phyloP scores from a whole-genome alignment of 2,797 vertebrate genomes.

The Leptodactylus fallax region DNA sequence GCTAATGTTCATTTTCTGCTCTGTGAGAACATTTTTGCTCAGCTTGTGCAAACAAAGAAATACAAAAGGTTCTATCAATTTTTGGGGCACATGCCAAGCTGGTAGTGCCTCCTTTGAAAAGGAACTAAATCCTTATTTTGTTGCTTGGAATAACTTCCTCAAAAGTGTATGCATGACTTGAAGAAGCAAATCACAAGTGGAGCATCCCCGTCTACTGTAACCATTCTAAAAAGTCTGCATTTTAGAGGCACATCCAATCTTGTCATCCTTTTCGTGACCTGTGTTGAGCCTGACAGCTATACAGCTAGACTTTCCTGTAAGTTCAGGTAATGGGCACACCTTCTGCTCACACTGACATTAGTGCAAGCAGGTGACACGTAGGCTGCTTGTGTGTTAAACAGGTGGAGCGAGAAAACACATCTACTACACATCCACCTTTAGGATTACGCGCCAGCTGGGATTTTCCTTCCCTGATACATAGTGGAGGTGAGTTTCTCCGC shows the following conservation, averaged over 20 bases:
- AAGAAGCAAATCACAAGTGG: not conserved
- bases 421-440: slow-evolving; percentile 42
- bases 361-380: slow-evolving; percentile 71
- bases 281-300: not conserved
- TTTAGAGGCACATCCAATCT: not conserved
- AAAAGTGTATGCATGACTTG: not conserved
- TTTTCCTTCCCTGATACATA: slow-evolving; percentile 60
- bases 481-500: slow-evolving; percentile 67
- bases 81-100: slow-evolving; percentile 19
- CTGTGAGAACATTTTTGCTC: not conserved
- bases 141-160: not conserved
- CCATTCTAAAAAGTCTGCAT: no score
- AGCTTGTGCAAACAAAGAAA: slow-evolving; percentile 12
- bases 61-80: not conserved
- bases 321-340: slow-evolving; percentile 68
- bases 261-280: not conserved
- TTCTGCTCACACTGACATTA: slow-evolving; percentile 67
- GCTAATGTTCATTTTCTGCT: not conserved
- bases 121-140: not conserved
- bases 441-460: slow-evolving; percentile 52
- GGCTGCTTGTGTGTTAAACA: slow-evolving; percentile 67
- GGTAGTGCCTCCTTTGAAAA: not conserved
- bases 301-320: slow-evolving; percentile 49
- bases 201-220: not conserved
- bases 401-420: slow-evolving; percentile 70